Conservation (phyloP, 2,888 invertebrate genomes). For the Epinotia bilunana region DNA sequence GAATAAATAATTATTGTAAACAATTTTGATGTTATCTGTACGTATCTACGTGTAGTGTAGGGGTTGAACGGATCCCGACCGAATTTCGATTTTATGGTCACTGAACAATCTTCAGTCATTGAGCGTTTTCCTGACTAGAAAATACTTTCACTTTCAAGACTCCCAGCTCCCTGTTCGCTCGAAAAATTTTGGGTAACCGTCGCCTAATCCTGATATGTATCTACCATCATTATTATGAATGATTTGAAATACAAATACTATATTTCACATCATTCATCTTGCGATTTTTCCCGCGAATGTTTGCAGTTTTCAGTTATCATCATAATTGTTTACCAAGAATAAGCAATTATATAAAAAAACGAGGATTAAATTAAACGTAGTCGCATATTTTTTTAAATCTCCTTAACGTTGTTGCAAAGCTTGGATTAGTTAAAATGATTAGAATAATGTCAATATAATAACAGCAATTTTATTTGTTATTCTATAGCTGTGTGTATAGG, state of each 20-base stretch:
- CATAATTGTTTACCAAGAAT: too few relatives aligned
- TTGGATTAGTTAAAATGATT: too few relatives aligned
- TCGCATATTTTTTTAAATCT: too few relatives aligned
- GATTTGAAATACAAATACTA: too few relatives aligned
- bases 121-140: conserved; percentile 46
- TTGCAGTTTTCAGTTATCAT: too few relatives aligned
- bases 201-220: conserved; percentile 21
- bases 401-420: too few relatives aligned
- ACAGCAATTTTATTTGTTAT: too few relatives aligned
- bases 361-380: too few relatives aligned
- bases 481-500: too few relatives aligned
- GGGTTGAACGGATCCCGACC: conserved; percentile 46
- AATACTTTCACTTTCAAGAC: conserved; percentile 48
- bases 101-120: conserved; percentile 49
- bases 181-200: conserved; percentile 34
- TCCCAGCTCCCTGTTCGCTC: conserved; percentile 34
- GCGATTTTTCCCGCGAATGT: neutral
- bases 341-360: too few relatives aligned
- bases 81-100: conserved; percentile 52
- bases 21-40: conserved; percentile 43
- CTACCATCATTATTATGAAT: conserved; percentile 26
- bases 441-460: too few relatives aligned
- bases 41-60: conserved; percentile 42
- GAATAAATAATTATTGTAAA: conserved; percentile 44
- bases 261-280: neutral